A percentile compares a stretch with the other conserved stretches of the same genome.
Conservation (phyloP, 2,888 invertebrate species). For the Balanococcus diminutus region DNA sequence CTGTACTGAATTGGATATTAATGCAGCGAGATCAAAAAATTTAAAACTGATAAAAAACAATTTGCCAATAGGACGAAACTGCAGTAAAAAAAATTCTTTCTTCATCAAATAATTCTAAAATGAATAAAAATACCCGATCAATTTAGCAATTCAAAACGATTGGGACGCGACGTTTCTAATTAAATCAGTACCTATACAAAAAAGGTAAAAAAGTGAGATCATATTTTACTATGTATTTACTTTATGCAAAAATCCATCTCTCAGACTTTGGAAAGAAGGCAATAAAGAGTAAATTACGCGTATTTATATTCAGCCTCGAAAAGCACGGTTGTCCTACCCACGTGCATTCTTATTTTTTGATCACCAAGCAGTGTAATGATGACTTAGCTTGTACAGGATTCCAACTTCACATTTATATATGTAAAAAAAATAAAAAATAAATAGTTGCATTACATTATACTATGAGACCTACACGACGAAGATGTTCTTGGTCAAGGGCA, state of each 20-base stretch:
- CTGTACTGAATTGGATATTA: too few relatives aligned
- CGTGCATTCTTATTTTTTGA: not conserved
- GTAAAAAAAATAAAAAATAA: not conserved
- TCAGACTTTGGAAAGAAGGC: not conserved
- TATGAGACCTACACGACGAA: not conserved
- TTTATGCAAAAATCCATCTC: not conserved
- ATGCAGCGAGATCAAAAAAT: too few relatives aligned
- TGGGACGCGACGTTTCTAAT: too few relatives aligned
- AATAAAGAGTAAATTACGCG: not conserved
- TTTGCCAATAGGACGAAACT: too few relatives aligned
- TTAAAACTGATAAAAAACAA: too few relatives aligned
- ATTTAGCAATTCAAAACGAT: too few relatives aligned
- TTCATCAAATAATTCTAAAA: too few relatives aligned
- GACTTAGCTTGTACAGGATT: not conserved
- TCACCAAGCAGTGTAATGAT: not conserved
- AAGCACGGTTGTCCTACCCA: not conserved
- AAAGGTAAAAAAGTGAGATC: not conserved
- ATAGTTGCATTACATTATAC: not conserved
- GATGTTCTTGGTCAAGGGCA: not conserved
- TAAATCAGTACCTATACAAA: too few relatives aligned
- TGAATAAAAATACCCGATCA: too few relatives aligned
- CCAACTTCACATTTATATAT: not conserved
- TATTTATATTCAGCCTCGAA: not conserved
- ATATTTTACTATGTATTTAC: not conserved
- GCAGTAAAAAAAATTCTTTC: too few relatives aligned